Evolutionary conservation across 1,140 invertebrate genomes (phyloP), one percentile per base, ranked within the genome.

Genomic region (Trissolcus basalis): DNA sequence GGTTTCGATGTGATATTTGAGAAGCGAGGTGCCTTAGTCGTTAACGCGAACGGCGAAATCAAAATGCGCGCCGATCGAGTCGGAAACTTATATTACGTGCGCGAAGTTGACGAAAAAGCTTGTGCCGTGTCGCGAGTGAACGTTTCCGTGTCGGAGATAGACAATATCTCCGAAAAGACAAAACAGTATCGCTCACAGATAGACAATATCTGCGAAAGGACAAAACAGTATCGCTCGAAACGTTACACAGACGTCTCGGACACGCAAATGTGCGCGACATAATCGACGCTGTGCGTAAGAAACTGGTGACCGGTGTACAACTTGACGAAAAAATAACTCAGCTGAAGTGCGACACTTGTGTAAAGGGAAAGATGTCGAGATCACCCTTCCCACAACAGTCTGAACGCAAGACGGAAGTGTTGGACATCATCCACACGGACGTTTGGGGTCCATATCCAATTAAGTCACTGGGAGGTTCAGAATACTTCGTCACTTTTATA

Each of bases 231-330:
- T 54, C 51, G 7, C 51, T 54, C 36, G 51, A 54, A n/a, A n/a
- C 27, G 11, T 11, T 54, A 19, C 35, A 54, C 11, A 14, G 35
- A 27, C 45, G 27, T 11, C 27, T 64, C 7, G 48, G 19, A 14
- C 60, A 64, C 19, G n/a, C 39, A 6, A 64, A 64, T 35, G 35
- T 53, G 9, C n/a, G 39, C 13, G 49, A 51, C 11, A 54, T 54
- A 16, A 9, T 4, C 5, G 35, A 43, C 15, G 51, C 51, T 7
- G 51, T 54, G 0, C 51, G 10, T n/a, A 54, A 54, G 1, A 15
- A 54, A n/a, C 6, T 41, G 4, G 14, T 54, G 11, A 43, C 14
- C 14, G 51, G 51, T n/a, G 16, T 54, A 11, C 15, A 54, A 19
- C 13, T 53, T 35, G 11, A 39, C 44, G 27, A 54, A 27, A 10